Evolutionary conservation across 35 echinoderm and acorn worm genomes (phyloP), one percentile per base, ranked within the genome.

Genomic region (Apostichopus parvimensis): DNA sequence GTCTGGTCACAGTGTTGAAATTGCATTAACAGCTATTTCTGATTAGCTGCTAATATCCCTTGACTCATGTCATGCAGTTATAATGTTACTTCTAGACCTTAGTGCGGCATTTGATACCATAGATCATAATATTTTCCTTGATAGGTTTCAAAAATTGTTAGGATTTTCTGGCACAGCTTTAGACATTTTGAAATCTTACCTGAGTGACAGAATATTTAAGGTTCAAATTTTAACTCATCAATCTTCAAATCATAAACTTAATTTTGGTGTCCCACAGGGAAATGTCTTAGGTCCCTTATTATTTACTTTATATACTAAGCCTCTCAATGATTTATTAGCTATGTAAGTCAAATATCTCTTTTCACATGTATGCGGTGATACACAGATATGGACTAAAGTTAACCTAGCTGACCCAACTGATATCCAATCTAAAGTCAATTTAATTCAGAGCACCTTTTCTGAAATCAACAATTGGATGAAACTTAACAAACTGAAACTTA

Each of bases 291-390:
- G 76, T 2, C 76, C 76, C 14, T 34, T 78, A 78, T 78, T 78
- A 15, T 78, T 78, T 78, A 78, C 76, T 78, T 78, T 78, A 78
- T 78, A 78, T 78, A 78, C 76, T 7, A 78, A 78, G 14, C n/a
- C 76, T 9, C 76, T 78, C 7, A 8, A 15, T 78, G 76, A 78
- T 78, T 78, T 8, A 6, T 59, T 59, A 59, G 6, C 57, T 59
- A 10, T 59, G 24, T 25, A 25, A 25, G 24, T 25, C 24, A 25
- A 25, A 25, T 25, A 25, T 25, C 24, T 25, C 24, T 25, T 25
- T 25, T 25, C 24, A 25, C 24, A 25, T 25, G 24, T 25, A n/a
- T 25, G 24, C 24, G 24, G 24, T 25, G 24, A 25, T 25, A 25
- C 24, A 25, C 24, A 25, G 24, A 25, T 25, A 25, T 25, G 24